phyloP scores from a whole-genome alignment of 2,797 vertebrate species.

The Pipistrellus pipistrellus region DNA sequence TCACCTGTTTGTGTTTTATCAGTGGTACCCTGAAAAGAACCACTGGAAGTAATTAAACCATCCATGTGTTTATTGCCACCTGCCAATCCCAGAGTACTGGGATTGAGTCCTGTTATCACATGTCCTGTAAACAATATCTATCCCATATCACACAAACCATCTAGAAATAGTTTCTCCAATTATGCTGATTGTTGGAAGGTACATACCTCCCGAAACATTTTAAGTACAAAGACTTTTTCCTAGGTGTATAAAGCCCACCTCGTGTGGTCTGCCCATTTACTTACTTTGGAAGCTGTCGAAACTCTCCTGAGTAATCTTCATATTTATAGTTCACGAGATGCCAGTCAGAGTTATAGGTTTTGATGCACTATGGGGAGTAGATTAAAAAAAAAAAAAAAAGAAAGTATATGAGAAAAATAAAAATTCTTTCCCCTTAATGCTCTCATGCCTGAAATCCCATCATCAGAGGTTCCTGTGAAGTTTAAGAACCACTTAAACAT shows the following conservation, averaged over 20 bases:
- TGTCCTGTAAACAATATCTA: background rate
- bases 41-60: background rate
- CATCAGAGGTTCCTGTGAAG: background rate
- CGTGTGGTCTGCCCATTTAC: slow-evolving; percentile 76
- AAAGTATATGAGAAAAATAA: slow-evolving; percentile 56
- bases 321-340: slow-evolving; percentile 97
- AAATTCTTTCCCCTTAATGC: background rate
- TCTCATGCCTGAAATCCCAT: background rate
- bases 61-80: background rate
- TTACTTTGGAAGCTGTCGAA: slow-evolving; percentile 97
- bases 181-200: background rate
- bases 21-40: background rate
- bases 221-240: background rate
- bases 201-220: background rate
- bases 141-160: background rate
- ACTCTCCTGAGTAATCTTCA: slow-evolving; percentile 98
- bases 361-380: slow-evolving; percentile 93
- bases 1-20: slow-evolving; percentile 16
- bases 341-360: slow-evolving; percentile 99
- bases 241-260: background rate
- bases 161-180: background rate
- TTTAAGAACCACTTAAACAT: background rate
- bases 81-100: background rate
- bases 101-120: background rate
- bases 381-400: background rate